A percentile compares a stretch with the other conserved stretches of the same genome.
Evolutionary conservation across 1,140 invertebrate species (phyloP).

Genomic region (Eubasilissa regina): DNA sequence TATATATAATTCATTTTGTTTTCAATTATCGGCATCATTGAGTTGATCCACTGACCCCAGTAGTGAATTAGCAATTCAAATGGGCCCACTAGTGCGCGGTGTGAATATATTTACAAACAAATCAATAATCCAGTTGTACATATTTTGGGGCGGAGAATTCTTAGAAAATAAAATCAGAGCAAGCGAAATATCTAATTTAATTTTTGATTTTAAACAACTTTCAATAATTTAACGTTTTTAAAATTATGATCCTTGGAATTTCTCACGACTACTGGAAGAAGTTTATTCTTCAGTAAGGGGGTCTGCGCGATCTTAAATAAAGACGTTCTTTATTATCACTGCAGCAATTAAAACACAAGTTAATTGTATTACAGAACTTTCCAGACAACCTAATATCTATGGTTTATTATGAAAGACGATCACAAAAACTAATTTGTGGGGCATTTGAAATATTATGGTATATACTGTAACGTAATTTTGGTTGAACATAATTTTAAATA

Average conservation of each 20-base stretch:
- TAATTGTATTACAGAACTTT: slow-evolving; percentile 3
- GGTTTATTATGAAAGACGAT: slow-evolving; percentile 25
- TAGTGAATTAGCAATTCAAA: slow-evolving; percentile 6
- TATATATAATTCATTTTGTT: no score
- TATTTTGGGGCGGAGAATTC: no score
- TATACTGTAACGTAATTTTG: no score
- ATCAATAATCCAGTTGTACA: neutral
- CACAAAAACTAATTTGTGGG: neutral
- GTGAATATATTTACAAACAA: neutral
- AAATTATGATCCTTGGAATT: no score
- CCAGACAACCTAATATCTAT: slow-evolving; percentile 5
- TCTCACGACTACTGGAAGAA: neutral
- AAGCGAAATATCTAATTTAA: no score
- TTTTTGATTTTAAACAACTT: no score
- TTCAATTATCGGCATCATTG: neutral
- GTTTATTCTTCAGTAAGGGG: neutral
- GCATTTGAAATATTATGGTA: neutral
- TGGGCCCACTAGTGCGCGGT: neutral
- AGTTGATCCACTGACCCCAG: slow-evolving; percentile 5
- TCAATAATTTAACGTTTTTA: no score
- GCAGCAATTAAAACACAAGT: neutral
- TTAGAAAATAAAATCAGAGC: no score
- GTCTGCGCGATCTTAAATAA: neutral
- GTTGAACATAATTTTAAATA: no score
- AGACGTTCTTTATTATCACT: slow-evolving; percentile 21